Conservation (phyloP, 2,113 vertebrate species). For the Pelecanus crispus region DNA sequence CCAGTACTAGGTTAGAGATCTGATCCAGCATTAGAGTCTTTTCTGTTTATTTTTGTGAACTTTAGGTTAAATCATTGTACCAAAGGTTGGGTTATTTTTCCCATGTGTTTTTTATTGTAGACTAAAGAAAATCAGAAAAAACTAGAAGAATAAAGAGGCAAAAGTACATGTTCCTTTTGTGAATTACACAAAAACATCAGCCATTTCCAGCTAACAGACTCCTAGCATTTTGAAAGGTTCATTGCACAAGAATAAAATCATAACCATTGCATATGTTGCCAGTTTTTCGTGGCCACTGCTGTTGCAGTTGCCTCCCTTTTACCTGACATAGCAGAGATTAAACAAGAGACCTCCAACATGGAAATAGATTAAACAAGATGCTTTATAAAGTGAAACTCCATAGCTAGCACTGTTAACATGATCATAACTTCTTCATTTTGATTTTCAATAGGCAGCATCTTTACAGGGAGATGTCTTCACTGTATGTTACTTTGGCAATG, state of each 20-base stretch:
- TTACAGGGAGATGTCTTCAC: background rate
- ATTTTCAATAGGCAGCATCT: background rate
- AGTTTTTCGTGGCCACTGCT: background rate
- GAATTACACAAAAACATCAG: background rate
- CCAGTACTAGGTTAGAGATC: background rate
- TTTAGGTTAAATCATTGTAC: background rate
- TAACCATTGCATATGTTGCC: background rate
- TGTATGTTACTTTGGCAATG: background rate
- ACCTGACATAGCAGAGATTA: background rate
- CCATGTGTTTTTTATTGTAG: background rate
- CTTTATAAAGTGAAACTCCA: background rate
- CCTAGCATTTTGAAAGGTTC: background rate
- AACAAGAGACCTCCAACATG: constrained; percentile 10
- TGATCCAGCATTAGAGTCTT: background rate
- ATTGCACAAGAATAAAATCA: background rate
- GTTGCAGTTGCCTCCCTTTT: background rate
- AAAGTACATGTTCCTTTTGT: background rate
- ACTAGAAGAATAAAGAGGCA: background rate
- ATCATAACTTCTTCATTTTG: background rate
- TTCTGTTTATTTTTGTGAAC: background rate
- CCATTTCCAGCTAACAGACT: background rate
- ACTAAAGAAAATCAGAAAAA: background rate
- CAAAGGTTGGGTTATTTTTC: background rate
- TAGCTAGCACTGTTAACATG: background rate
- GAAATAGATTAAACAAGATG: constrained; percentile 30